A percentile compares a stretch with the other conserved stretches of the same genome.
These are phyloP conservation scores for Gymnobelideus leadbeateri DNA, from an alignment of 2,113 vertebrate genomes.

Conservation along the genomic window DNA sequence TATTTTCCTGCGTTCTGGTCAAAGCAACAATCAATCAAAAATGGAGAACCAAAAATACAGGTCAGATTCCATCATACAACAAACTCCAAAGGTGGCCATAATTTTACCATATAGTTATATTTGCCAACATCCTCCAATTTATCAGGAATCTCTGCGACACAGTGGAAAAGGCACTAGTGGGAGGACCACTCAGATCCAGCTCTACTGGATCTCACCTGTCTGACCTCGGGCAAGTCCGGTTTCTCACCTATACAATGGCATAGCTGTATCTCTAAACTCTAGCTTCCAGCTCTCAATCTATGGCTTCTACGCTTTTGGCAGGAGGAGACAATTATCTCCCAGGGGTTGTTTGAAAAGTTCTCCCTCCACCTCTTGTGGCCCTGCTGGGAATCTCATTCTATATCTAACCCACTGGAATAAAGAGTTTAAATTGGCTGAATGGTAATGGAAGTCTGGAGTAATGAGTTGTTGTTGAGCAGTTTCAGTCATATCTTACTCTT, in stretches of 20 bases:
- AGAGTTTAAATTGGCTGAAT: background rate
- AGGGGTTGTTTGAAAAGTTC: background rate
- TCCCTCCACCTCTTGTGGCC: background rate
- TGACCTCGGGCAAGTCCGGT: no score
- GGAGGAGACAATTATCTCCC: background rate
- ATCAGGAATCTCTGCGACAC: background rate
- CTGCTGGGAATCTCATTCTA: background rate
- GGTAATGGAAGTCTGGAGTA: background rate
- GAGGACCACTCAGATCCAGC: background rate
- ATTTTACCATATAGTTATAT: background rate
- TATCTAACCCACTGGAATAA: background rate
- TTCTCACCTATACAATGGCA: background rate
- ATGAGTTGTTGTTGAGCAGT: background rate
- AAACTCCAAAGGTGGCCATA: background rate
- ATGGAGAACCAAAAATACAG: background rate
- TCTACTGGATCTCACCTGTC: background rate
- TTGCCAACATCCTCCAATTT: background rate
- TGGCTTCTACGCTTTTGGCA: background rate
- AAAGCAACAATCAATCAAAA: background rate
- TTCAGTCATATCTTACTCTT: background rate
- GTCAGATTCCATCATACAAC: background rate
- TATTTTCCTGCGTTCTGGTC: background rate
- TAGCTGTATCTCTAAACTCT: background rate
- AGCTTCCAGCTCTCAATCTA: background rate
- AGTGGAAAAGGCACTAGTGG: background rate